Evolutionary conservation across 2,113 vertebrate species (phyloP).

Genomic region (Bubo blakistoni): DNA sequence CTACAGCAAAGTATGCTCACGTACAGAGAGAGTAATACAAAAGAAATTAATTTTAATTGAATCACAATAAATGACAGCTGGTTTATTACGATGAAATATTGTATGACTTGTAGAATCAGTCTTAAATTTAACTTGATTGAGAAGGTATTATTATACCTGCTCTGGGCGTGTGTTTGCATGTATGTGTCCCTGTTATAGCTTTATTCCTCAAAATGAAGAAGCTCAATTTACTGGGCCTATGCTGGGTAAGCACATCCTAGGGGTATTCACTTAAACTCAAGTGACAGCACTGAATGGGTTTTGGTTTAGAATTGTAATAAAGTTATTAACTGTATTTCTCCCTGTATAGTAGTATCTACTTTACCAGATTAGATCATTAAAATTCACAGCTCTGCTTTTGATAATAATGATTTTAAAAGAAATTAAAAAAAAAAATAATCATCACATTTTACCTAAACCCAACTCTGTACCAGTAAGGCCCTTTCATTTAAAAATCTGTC

Average conservation of each 20-base stretch:
- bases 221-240: not conserved
- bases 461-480: slow-evolving; percentile 5
- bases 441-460: not conserved
- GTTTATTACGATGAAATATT: not conserved
- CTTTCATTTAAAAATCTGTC: not conserved
- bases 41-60: not conserved
- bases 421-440: not conserved
- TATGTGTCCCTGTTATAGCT: not conserved
- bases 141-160: not conserved
- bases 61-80: not conserved
- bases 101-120: not conserved
- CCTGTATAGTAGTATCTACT: not conserved
- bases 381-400: slow-evolving; percentile 11
- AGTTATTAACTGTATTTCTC: not conserved
- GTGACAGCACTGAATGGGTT: not conserved
- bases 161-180: not conserved
- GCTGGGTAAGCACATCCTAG: not conserved
- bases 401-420: not conserved
- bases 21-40: slow-evolving; percentile 15
- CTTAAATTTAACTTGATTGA: not conserved
- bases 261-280: not conserved
- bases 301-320: not conserved
- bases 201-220: not conserved
- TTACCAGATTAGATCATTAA: not conserved
- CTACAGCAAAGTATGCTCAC: slow-evolving; percentile 48